Evolutionary conservation across 2,888 invertebrate genomes (phyloP).

Genomic region (Machimus atricapillus): DNA sequence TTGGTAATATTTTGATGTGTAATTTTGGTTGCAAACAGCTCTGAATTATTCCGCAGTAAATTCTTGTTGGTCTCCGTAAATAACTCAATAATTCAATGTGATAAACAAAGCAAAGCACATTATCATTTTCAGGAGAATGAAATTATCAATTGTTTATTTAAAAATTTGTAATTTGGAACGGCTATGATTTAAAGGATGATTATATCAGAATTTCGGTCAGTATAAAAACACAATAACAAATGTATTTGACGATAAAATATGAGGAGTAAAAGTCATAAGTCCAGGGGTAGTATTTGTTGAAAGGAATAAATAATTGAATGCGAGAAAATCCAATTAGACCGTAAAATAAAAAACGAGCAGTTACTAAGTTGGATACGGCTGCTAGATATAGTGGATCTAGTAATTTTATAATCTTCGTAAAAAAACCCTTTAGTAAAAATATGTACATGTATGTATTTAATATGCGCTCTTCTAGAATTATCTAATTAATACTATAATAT

Average conservation of each 20-base stretch:
- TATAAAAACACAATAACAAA: neutral
- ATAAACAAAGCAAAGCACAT: neutral
- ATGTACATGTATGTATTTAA: no score
- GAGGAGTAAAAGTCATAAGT: no score
- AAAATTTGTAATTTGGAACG: neutral
- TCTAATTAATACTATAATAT: no score
- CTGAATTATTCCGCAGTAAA: neutral
- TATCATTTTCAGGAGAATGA: neutral
- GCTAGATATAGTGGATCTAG: no score
- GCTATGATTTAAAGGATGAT: neutral
- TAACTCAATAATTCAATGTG: neutral
- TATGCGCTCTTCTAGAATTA: no score
- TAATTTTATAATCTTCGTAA: no score
- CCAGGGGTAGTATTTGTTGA: no score
- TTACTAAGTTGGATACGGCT: no score
- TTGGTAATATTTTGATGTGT: neutral
- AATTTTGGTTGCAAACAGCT: neutral
- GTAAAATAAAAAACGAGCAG: no score
- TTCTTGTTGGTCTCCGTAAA: neutral
- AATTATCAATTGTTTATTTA: neutral
- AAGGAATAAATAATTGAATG: no score
- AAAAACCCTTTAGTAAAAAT: no score
- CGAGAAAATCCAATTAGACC: no score
- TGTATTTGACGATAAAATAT: neutral
- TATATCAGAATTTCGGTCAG: neutral